Evolutionary conservation across 2,797 vertebrate genomes (phyloP), one percentile per base, ranked within the genome.

Genomic region (Columba guinea): DNA sequence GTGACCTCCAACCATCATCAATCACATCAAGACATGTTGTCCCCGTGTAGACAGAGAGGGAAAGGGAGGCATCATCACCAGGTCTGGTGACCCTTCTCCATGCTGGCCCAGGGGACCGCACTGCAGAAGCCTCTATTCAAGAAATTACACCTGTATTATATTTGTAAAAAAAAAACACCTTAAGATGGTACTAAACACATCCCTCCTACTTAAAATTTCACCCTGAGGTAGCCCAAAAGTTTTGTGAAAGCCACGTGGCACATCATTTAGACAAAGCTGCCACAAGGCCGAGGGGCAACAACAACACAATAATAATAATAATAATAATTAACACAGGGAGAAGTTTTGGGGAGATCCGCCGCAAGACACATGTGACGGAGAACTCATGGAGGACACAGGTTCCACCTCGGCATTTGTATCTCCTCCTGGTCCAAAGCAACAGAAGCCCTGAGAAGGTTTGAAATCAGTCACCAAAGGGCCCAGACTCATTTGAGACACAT

Each of bases 251-350:
- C 41, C 89, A 63, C 58, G 12, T 1, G 10, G 74, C 71, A 35
- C 89, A 74, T 94, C 92, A 70, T 82, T 84, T 68, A 76, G 92
- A 92, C 89, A 92, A 93, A 90, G 64, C 86, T 84, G 87, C 75
- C 78, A 60, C 0, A 0, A 65, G 85, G 83, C 79, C 27, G 0
- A 83, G 75, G 46, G 80, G 81, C 90, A 92, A 74, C 58, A 95
- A 30, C 19, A 71, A 83, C 41, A 44, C 41, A 44, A 19, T 44
- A 44, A 44, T 44, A 17, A n/a, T n/a, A n/a, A n/a, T 35, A 41
- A 17, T 16, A 41, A 17, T 41, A 41, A 41, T 41, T 41, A 41
- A 19, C 41, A 6, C 3, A 24, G 78, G 75, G 89, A 95, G 94
- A 84, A 95, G 87, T 94, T 94, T 62, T 93, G 91, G 93, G 71